Conservation (phyloP, 1,140 invertebrate species). For the Drosophila tristis region DNA sequence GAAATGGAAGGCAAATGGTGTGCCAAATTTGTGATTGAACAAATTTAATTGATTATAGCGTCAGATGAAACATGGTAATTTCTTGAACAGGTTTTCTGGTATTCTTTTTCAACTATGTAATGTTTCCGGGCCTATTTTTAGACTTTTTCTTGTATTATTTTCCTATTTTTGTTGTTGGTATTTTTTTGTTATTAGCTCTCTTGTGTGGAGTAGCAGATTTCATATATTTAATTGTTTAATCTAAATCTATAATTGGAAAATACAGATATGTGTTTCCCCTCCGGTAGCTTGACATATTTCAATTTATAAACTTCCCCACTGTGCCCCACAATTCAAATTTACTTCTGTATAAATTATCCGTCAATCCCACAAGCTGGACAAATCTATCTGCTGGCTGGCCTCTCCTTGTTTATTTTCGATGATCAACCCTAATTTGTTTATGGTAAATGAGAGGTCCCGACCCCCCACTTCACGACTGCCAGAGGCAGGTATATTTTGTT, state of each 20-base stretch:
- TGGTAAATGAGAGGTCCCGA: conserved; percentile 28
- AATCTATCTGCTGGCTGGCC: conserved; percentile 5
- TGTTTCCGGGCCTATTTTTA: no score
- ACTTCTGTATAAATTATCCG: conserved; percentile 36
- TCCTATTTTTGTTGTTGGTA: no score
- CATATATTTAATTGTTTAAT: conserved; percentile 17
- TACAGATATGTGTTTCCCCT: not conserved
- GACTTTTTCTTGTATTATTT: no score
- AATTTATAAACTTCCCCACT: not conserved
- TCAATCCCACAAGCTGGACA: conserved; percentile 21
- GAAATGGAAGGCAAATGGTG: not conserved
- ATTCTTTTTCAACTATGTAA: no score
- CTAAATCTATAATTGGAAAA: not conserved
- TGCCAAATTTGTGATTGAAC: conserved; percentile 15
- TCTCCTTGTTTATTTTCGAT: not conserved
- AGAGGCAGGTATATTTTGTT: conserved; percentile 44
- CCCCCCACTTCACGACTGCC: not conserved
- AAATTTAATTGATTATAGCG: conserved; percentile 10
- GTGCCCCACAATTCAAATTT: conserved; percentile 1
- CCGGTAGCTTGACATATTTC: not conserved
- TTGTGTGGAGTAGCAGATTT: no score
- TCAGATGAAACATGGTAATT: not conserved
- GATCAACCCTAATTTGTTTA: conserved; percentile 43
- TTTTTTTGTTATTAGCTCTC: no score
- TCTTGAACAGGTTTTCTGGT: no score